Base-by-base conservation (phyloP, 2,888 invertebrate species). In the Pelosia muscerda region DNA sequence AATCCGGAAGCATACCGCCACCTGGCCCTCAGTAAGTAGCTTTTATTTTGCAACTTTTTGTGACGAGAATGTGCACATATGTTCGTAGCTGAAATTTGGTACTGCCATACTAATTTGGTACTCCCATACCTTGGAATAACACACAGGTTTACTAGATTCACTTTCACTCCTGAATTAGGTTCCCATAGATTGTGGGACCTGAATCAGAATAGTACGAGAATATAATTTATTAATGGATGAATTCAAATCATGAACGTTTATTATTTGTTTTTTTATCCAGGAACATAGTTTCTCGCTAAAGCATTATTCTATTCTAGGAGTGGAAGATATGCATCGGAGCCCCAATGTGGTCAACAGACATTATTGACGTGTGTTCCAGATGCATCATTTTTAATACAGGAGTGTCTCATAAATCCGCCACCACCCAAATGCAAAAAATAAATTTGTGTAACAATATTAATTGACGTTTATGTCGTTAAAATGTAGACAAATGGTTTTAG, bases 11-110 rank as follows among this genome's bases (percentile, higher is more conserved):
- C 0, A 92, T 94, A 71, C 93, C 93, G 2, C 88, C 86, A 2
- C 73, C 83, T 31, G 93, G 93, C 26, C 93, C 93, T 4, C 91
- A 91, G 93, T 94, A 76, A 89, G 92, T 89, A 73, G 13, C 23
- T 28, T 15, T 15, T 49, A 8, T 49, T n/a, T 49, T 19, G 19
- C n/a, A 49, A 49, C 38, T 38, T 4, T 38, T 38, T 13, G 38
- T 15, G 4, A 38, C 13, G 15, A 38, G 15, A 38, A 38, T 38
- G 2, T 38, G 15, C 1, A 11, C 4, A 15, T 15, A 38, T 38
- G 4, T 13, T 11, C 34, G 2, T 34, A 13, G 34, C 34, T 34
- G 34, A 34, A 8, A 34, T 34, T 11, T 11, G 1, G 1, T 11
- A 34, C 2, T 34, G 34, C 2, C 11, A 34, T 34, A 34, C 2